These are phyloP conservation scores for Calyptomena viridis DNA, from an alignment of 2,113 vertebrate genomes.

Conservation along the genomic window DNA sequence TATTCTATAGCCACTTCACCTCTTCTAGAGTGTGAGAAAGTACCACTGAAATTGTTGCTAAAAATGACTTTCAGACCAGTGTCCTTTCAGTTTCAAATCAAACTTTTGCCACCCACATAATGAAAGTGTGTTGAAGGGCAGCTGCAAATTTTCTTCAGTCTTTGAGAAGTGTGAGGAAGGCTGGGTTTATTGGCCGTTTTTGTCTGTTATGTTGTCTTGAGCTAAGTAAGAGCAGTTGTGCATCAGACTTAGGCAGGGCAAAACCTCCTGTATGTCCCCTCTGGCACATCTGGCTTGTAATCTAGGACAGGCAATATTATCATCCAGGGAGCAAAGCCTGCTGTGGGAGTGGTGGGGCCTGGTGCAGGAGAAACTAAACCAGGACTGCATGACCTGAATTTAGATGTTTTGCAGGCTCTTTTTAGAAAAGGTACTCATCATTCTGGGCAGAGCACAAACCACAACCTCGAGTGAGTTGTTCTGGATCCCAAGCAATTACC, in stretches of 20 bases:
- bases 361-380: background rate
- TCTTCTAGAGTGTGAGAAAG: background rate
- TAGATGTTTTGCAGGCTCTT: constrained; percentile 37
- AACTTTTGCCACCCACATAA: background rate
- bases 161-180: background rate
- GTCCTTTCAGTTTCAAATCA: background rate
- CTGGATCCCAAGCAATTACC: constrained; percentile 38
- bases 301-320: background rate
- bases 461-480: background rate
- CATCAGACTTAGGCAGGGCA: background rate
- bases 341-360: background rate
- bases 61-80: background rate
- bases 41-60: background rate
- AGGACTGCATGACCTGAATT: background rate
- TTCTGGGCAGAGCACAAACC: constrained; percentile 43
- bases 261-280: background rate
- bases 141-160: background rate
- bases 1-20: background rate
- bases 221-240: background rate
- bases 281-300: background rate
- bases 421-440: constrained; percentile 48
- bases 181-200: background rate
- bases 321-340: background rate
- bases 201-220: background rate
- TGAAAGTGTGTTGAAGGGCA: background rate